These are phyloP conservation scores for Colius striatus DNA, from an alignment of 2,113 vertebrate genomes.

Conservation along the genomic window DNA sequence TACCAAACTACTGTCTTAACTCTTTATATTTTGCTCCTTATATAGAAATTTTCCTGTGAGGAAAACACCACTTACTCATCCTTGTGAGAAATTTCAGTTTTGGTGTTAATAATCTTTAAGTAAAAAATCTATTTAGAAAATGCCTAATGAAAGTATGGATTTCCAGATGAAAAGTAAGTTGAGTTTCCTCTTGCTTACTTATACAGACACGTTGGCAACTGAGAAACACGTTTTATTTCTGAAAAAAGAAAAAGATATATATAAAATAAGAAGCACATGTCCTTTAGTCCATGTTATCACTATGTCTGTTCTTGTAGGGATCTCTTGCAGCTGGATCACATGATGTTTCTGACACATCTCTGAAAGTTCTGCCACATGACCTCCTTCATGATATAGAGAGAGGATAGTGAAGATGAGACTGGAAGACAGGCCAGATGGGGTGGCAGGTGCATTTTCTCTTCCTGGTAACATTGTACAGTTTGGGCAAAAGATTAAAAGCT, in stretches of 20 bases:
- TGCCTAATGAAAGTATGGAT: background rate
- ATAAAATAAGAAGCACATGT: background rate
- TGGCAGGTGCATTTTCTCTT: background rate
- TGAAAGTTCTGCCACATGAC: background rate
- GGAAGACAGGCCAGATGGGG: background rate
- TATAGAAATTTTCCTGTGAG: fast-evolving
- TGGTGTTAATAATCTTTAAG: background rate
- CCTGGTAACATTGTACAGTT: background rate
- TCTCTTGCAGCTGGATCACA: background rate
- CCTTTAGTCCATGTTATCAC: background rate
- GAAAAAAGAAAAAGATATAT: background rate
- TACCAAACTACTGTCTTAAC: background rate
- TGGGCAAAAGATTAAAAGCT: background rate
- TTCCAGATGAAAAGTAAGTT: background rate
- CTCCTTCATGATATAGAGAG: background rate
- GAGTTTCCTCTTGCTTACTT: background rate
- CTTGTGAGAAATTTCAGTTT: background rate
- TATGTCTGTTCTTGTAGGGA: background rate
- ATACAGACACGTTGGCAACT: background rate
- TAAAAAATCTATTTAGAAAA: background rate
- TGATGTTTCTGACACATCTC: background rate
- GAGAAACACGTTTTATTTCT: background rate
- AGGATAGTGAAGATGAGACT: background rate
- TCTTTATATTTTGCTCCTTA: background rate
- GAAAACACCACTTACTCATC: fast-evolving